Conservation (phyloP, 2,797 vertebrate genomes). For the Tamandua tetradactyla region DNA sequence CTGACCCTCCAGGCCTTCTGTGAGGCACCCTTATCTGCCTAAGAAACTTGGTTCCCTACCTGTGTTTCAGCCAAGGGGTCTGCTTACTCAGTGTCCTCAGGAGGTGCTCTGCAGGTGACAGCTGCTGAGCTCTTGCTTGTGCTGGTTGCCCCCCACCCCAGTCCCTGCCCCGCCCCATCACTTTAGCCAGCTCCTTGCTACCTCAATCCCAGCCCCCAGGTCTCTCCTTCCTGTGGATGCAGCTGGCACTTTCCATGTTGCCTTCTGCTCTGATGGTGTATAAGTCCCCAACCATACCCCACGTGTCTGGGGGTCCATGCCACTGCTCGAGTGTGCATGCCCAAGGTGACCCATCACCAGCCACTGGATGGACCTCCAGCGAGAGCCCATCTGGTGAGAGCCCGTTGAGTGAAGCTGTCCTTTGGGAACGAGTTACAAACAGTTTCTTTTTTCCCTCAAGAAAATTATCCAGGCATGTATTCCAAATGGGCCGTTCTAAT, state of each 20-base stretch:
- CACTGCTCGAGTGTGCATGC: no score
- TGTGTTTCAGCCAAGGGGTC: background rate
- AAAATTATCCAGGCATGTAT: background rate
- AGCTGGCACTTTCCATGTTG: fast-evolving
- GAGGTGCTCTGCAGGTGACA: background rate
- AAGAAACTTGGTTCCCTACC: background rate
- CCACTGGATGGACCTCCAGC: background rate
- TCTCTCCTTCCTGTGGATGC: background rate
- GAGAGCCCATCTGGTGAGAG: fast-evolving
- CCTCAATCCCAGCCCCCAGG: background rate
- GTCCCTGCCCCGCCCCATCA: fast-evolving
- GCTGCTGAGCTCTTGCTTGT: fast-evolving
- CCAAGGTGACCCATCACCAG: fast-evolving
- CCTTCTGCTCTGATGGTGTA: no score
- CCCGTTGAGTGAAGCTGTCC: background rate
- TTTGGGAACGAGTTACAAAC: background rate
- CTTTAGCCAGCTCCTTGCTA: fast-evolving
- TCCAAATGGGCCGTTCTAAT: background rate
- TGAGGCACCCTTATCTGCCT: background rate
- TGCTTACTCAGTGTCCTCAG: fast-evolving
- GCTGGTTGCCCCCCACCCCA: background rate
- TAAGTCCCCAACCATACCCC: fast-evolving
- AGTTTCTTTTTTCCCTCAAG: background rate
- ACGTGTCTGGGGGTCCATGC: fast-evolving
- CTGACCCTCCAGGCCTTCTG: fast-evolving